A percentile compares a stretch with the other conserved stretches of the same genome.
Conservation (phyloP, 2,888 invertebrate genomes). For the Zaprionus lineosus region DNA sequence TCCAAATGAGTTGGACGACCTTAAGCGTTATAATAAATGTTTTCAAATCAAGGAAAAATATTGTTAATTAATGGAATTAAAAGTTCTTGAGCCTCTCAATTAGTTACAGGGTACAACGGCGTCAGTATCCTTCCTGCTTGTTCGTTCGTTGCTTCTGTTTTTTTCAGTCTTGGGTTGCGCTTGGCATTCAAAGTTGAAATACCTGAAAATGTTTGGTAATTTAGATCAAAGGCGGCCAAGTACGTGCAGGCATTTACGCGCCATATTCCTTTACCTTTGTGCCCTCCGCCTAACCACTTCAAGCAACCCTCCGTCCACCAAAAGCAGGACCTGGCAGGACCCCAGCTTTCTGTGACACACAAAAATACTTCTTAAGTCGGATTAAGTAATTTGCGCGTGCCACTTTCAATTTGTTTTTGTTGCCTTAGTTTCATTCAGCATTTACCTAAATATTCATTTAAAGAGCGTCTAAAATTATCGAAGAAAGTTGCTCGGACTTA, state of each 20-base stretch:
- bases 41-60: too few relatives aligned
- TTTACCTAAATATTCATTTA: conserved; percentile 15
- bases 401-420: conserved; percentile 61
- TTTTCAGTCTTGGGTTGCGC: conserved; percentile 47
- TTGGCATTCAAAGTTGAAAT: conserved; percentile 70
- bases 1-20: too few relatives aligned
- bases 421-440: conserved; percentile 8
- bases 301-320: neutral
- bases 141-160: conserved; percentile 9
- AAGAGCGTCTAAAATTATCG: conserved; percentile 15
- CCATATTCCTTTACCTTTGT: neutral
- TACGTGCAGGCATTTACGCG: conserved; percentile 63
- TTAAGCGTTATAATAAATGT: too few relatives aligned
- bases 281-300: neutral
- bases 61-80: too few relatives aligned
- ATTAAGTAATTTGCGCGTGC: conserved; percentile 75
- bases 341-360: conserved; percentile 37
- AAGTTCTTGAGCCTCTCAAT: too few relatives aligned
- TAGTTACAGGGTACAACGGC: too few relatives aligned
- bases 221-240: conserved; percentile 67
- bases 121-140: neutral
- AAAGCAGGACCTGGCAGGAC: neutral
- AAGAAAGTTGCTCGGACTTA: too few relatives aligned
- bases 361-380: conserved; percentile 66
- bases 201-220: conserved; percentile 75